phyloP scores from a whole-genome alignment of 2,888 invertebrate species.

The Gryllus longicercus region DNA sequence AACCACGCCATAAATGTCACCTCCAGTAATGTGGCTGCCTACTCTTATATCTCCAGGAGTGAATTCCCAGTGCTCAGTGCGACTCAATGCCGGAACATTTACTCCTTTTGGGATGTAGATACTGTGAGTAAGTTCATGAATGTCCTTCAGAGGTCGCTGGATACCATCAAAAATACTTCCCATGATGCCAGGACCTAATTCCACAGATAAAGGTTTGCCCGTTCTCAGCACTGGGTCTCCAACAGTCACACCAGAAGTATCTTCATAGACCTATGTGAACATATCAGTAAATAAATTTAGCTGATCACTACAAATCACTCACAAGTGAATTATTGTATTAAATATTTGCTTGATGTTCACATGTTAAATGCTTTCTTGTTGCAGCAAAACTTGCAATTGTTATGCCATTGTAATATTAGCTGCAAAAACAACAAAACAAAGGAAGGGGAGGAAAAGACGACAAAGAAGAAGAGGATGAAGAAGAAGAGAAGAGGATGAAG shows the following conservation, averaged over 20 bases:
- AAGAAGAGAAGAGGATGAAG: too few relatives aligned
- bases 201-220: slow-evolving; percentile 98
- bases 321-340: not conserved
- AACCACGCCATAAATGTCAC: slow-evolving; percentile 93
- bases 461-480: too few relatives aligned
- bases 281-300: not conserved
- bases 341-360: not conserved
- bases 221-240: slow-evolving; percentile 98
- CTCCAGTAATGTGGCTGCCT: slow-evolving; percentile 98
- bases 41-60: slow-evolving; percentile 77
- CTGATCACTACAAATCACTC: not conserved
- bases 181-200: slow-evolving; percentile 97
- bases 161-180: slow-evolving; percentile 99
- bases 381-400: too few relatives aligned
- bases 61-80: slow-evolving; percentile 87
- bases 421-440: too few relatives aligned
- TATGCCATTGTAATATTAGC: too few relatives aligned
- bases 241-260: slow-evolving; percentile 97
- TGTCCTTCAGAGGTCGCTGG: slow-evolving; percentile 96
- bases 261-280: slow-evolving; percentile 72
- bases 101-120: slow-evolving; percentile 99
- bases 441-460: too few relatives aligned
- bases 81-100: slow-evolving; percentile 86
- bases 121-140: slow-evolving; percentile 86
- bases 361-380: too few relatives aligned